These are phyloP conservation scores for Addax nasomaculatus DNA, from an alignment of 2,113 vertebrate genomes.

Conservation along the genomic window DNA sequence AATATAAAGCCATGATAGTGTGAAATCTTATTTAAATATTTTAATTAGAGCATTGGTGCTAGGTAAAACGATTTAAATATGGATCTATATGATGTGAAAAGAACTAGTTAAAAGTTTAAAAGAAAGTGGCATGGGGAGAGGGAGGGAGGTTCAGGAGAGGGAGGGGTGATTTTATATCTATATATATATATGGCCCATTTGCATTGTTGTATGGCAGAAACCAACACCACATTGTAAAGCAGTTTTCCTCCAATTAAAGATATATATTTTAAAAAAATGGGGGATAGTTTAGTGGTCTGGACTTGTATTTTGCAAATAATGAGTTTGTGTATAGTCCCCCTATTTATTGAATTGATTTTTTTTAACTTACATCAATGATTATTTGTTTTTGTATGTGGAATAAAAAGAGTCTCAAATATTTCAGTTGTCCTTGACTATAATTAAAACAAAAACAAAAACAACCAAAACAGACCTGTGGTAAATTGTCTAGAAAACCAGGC, in stretches of 20 bases:
- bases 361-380: background rate
- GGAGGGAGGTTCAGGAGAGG: background rate
- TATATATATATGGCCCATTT: background rate
- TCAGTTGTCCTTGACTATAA: background rate
- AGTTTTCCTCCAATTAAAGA: background rate
- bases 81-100: background rate
- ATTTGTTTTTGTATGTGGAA: background rate
- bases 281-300: background rate
- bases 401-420: background rate
- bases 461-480: background rate
- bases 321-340: background rate
- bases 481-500: background rate
- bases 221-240: background rate
- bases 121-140: background rate
- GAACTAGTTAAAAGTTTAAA: background rate
- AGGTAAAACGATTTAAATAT: background rate
- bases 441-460: background rate
- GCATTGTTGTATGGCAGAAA: background rate
- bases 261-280: background rate
- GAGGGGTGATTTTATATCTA: background rate
- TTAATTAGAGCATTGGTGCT: background rate
- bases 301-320: background rate
- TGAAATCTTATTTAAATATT: constrained; percentile 6
- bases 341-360: background rate
- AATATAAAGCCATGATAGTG: background rate